Conservation (phyloP, 2,113 vertebrate genomes). For the Etheostoma cragini region DNA sequence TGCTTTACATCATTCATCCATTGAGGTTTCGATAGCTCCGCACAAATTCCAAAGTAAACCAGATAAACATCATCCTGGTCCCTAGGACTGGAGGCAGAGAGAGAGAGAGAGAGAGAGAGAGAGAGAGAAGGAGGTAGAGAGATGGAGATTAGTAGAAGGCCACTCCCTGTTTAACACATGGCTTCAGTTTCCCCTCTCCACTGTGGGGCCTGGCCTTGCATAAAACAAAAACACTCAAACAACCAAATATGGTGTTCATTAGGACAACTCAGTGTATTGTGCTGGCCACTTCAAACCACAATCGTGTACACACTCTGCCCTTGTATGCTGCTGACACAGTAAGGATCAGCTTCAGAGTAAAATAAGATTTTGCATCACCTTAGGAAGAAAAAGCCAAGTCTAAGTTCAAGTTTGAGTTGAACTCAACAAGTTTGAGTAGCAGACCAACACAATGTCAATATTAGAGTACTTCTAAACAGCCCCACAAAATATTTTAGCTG, state of each 20-base stretch:
- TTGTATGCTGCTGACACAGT: background rate
- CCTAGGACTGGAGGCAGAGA: background rate
- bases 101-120: slow-evolving; percentile 3
- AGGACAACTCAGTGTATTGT: slow-evolving; percentile 34
- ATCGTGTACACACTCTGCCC: slow-evolving; percentile 17
- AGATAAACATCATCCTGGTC: slow-evolving; percentile 57
- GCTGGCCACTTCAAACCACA: slow-evolving; percentile 34
- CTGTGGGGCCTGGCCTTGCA: slow-evolving; percentile 64
- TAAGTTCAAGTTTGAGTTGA: background rate
- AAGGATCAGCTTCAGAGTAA: background rate
- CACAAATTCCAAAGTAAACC: slow-evolving; percentile 37
- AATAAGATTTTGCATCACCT: background rate
- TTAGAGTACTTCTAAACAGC: background rate
- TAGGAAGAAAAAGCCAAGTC: background rate
- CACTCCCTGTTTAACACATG: slow-evolving; percentile 71
- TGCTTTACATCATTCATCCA: slow-evolving; percentile 29
- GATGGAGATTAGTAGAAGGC: slow-evolving; percentile 38
- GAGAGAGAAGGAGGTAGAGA: background rate
- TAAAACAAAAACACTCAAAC: slow-evolving; percentile 71
- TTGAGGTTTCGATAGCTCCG: slow-evolving; percentile 19
- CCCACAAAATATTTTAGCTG: background rate
- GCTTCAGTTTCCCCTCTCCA: slow-evolving; percentile 69
- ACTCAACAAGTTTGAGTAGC: too few species aligned
- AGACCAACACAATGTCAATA: background rate
- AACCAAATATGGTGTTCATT: slow-evolving; percentile 82